Base-by-base conservation (phyloP, 2,113 vertebrate species). In the Gasterosteus nipponicus region DNA sequence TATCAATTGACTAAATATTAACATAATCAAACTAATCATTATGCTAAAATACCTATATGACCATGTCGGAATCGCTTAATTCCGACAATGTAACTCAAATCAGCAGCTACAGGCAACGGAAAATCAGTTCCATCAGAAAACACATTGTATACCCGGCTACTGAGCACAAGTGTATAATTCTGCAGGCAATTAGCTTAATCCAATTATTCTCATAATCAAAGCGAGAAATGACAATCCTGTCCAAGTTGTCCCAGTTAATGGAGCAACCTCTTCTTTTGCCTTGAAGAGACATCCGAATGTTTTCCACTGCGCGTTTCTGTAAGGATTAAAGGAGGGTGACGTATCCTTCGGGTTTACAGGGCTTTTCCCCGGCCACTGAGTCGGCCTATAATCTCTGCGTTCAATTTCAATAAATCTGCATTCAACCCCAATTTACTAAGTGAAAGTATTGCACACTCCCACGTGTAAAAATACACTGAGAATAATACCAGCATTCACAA, bases 121-220 rank as follows among this genome's bases (percentile, higher is more conserved):
- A 69, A 73, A 80, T 85, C 82, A 59, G 16, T 31, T 61, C 46
- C 65, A 83, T 83, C 62, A 80, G 10, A 69, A 57, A 9, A 4
- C 71, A 69, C 35, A 63, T 41, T 41, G 39, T 70, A 14, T 44
- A 69, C 63, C 69, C 2, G 2, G n/a, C 7, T 31, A 11, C 66
- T 44, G 35, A 39, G 49, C 29, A 74, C 73, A n/a, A 74, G 63
- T 73, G 35, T 73, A 67, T 82, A 61, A 75, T 62, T 76, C 73
- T 78, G 69, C 59, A 59, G 49, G 53, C 80, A 78, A 85, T 83
- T 62, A 88, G 49, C 51, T 60, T 78, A 85, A 85, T 87, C 82
- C 72, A 85, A 68, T 88, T 83, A 85, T 77, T 82, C 41, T 73
- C 49, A 49, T 67, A 70, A 84, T 84, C 84, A 87, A 88, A 87